These are phyloP conservation scores for Camponotus fellah DNA, from an alignment of 2,888 invertebrate species.

Conservation along the genomic window DNA sequence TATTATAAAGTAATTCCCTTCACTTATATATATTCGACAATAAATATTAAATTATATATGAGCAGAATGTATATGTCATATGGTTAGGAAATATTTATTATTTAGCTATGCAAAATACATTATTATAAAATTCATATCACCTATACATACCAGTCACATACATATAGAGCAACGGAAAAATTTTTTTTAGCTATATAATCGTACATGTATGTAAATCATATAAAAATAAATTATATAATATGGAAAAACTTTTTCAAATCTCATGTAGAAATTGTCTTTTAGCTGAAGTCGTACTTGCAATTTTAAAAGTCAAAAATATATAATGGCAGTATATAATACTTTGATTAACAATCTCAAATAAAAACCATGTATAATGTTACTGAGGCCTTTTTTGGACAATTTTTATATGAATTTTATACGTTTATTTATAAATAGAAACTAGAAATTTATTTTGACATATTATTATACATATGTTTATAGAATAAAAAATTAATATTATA, in stretches of 20 bases:
- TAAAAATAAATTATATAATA: constrained; percentile 2
- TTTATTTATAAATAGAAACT: background rate
- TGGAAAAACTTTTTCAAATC: background rate
- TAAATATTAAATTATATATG: constrained; percentile 37
- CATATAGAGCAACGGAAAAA: background rate
- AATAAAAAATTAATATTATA: background rate
- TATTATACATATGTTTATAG: background rate
- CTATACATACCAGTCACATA: constrained; percentile 19
- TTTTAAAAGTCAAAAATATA: constrained; percentile 18
- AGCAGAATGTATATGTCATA: constrained; percentile 34
- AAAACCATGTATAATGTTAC: background rate
- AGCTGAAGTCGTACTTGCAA: background rate
- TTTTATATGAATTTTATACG: background rate
- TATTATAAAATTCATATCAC: constrained; percentile 49
- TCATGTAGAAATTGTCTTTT: background rate
- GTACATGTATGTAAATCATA: constrained; percentile 20
- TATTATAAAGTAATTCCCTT: constrained; percentile 51
- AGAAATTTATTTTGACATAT: constrained; percentile 14
- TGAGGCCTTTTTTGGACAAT: background rate
- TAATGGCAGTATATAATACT: constrained; percentile 41
- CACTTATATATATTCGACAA: constrained; percentile 23
- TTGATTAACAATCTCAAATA: constrained; percentile 15
- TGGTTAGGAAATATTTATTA: constrained; percentile 36
- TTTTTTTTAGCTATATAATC: constrained; percentile 41
- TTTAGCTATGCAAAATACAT: constrained; percentile 26